phyloP scores from a whole-genome alignment of 2,888 invertebrate genomes.

The Podotricha telesiphe region DNA sequence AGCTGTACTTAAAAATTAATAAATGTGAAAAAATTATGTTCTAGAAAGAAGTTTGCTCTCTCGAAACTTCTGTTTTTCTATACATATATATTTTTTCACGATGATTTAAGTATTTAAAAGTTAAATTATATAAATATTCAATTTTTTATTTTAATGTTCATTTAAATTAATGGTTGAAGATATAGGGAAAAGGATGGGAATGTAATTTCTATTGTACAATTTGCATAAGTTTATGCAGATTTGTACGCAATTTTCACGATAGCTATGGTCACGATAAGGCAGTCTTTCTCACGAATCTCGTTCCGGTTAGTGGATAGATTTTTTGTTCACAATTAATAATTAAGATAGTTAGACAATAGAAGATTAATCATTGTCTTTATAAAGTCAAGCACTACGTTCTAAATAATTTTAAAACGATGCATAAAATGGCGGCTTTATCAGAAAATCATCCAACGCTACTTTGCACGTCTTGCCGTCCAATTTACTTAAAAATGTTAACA shows the following conservation, averaged over 20 bases:
- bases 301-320: constrained; percentile 35
- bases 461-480: no score
- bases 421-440: background rate
- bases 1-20: no score
- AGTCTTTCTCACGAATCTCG: constrained; percentile 56
- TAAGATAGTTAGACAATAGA: constrained; percentile 23
- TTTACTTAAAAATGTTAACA: no score
- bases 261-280: constrained; percentile 51
- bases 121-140: background rate
- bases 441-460: no score
- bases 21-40: no score
- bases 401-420: background rate
- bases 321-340: constrained; percentile 25
- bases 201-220: constrained; percentile 49
- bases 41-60: no score
- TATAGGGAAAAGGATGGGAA: constrained; percentile 49
- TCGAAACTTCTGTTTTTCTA: no score
- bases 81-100: no score
- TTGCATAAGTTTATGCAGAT: constrained; percentile 59
- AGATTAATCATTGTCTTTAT: constrained; percentile 7
- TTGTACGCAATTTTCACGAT: constrained; percentile 60
- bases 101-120: background rate
- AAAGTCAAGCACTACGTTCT: background rate
- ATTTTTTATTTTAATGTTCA: constrained; percentile 17
- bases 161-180: constrained; percentile 28